These are phyloP conservation scores for Camelus dromedarius DNA, from an alignment of 2,113 vertebrate genomes.

Conservation along the genomic window DNA sequence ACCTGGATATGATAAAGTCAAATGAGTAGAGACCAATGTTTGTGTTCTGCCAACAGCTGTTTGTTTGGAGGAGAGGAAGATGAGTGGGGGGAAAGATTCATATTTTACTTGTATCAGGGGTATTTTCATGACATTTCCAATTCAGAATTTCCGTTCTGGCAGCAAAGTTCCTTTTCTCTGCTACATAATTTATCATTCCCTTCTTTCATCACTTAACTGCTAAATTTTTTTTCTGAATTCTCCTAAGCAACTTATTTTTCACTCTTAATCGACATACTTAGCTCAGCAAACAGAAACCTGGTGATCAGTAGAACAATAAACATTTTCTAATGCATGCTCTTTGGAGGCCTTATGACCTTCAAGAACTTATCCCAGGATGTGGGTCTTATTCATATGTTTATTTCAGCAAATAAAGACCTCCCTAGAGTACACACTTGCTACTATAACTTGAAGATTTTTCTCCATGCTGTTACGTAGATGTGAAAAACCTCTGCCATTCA, in stretches of 20 bases:
- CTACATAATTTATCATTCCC: background rate
- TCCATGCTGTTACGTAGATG: background rate
- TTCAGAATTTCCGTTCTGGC: background rate
- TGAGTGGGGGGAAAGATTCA: background rate
- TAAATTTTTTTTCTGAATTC: background rate
- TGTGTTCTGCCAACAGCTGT: background rate
- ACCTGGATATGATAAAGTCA: background rate
- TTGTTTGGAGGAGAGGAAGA: background rate
- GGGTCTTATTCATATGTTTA: background rate
- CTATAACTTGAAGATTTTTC: background rate
- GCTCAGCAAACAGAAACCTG: background rate
- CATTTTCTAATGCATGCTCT: background rate
- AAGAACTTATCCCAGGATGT: background rate
- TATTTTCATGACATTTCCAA: background rate
- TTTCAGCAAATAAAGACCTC: slow-evolving; percentile 10
- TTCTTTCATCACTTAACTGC: background rate
- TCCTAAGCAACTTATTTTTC: background rate
- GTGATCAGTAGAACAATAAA: background rate
- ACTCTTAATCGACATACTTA: background rate
- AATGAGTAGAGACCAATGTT: background rate
- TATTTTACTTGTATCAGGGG: background rate
- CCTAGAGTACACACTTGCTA: background rate
- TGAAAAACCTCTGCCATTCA: background rate
- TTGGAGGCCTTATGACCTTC: background rate
- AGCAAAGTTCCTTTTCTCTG: background rate